Evolutionary conservation across 2,113 vertebrate genomes (phyloP).

Genomic region (Cololabis saira): DNA sequence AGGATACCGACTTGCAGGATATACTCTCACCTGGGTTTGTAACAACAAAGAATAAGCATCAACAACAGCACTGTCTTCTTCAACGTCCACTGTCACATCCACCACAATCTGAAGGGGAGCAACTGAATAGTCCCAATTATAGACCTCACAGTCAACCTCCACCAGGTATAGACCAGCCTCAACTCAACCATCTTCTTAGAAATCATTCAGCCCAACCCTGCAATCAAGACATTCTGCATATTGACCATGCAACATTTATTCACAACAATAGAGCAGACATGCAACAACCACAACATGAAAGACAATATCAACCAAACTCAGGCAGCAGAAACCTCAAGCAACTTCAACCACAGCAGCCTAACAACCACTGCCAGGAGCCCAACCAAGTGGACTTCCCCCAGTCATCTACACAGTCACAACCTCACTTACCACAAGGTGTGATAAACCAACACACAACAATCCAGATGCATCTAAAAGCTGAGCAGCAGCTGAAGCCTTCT

Average conservation of each 20-base stretch:
- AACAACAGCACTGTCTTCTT: conserved; percentile 73
- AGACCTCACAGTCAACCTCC: conserved; percentile 75
- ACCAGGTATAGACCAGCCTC: conserved; percentile 71
- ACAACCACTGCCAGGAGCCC: conserved; percentile 74
- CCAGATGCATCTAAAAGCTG: conserved; percentile 74
- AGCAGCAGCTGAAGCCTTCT: conserved; percentile 67
- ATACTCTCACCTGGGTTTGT: conserved; percentile 80
- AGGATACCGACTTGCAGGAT: conserved; percentile 80
- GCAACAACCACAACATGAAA: conserved; percentile 76
- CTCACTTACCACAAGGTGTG: conserved; percentile 69
- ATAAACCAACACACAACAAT: conserved; percentile 62
- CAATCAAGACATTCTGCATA: conserved; percentile 71
- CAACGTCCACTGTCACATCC: conserved; percentile 78
- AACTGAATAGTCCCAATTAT: conserved; percentile 78
- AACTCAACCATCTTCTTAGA: conserved; percentile 64
- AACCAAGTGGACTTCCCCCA: conserved; percentile 69
- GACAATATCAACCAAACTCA: conserved; percentile 81
- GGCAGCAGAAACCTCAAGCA: conserved; percentile 80
- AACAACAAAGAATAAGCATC: conserved; percentile 30
- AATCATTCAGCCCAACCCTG: conserved; percentile 70
- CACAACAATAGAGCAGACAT: conserved; percentile 75
- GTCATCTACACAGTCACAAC: conserved; percentile 76
- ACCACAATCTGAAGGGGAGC: conserved; percentile 74
- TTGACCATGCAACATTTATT: conserved; percentile 66
- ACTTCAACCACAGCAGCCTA: conserved; percentile 77